Evolutionary conservation across 2,797 vertebrate genomes (phyloP).

Genomic region (Silurus lanzhouensis): DNA sequence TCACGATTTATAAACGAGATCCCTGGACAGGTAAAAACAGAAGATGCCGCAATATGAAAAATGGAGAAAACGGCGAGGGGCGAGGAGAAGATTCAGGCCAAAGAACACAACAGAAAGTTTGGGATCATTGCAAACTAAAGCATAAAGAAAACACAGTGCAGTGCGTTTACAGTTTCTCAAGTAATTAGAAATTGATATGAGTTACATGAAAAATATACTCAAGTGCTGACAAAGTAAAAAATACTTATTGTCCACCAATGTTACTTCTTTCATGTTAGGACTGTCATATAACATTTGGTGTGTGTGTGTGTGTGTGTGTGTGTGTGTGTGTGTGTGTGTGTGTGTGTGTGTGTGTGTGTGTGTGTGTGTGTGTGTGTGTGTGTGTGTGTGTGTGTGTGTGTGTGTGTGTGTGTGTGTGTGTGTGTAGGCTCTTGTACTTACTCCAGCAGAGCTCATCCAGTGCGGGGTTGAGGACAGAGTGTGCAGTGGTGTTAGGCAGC

Average conservation of each 20-base stretch:
- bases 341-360: constrained; percentile 26
- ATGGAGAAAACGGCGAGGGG: too few species aligned
- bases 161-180: too few species aligned
- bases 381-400: constrained; percentile 1
- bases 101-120: too few species aligned
- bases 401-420: constrained; percentile 17
- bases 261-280: neutral
- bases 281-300: neutral
- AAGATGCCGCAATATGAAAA: too few species aligned
- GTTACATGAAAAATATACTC: too few species aligned
- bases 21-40: too few species aligned
- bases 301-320: constrained; percentile 42
- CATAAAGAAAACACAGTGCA: too few species aligned
- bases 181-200: too few species aligned
- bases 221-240: too few species aligned
- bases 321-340: neutral
- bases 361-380: constrained; percentile 31
- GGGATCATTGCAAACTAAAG: too few species aligned
- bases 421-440: constrained; percentile 90
- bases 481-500: constrained; percentile 95
- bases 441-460: constrained; percentile 95
- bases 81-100: too few species aligned
- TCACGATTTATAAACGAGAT: too few species aligned
- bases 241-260: neutral
- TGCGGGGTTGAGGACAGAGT: constrained; percentile 90